These are phyloP conservation scores for Cryptoprocta ferox DNA, from an alignment of 2,797 vertebrate species.

Conservation along the genomic window DNA sequence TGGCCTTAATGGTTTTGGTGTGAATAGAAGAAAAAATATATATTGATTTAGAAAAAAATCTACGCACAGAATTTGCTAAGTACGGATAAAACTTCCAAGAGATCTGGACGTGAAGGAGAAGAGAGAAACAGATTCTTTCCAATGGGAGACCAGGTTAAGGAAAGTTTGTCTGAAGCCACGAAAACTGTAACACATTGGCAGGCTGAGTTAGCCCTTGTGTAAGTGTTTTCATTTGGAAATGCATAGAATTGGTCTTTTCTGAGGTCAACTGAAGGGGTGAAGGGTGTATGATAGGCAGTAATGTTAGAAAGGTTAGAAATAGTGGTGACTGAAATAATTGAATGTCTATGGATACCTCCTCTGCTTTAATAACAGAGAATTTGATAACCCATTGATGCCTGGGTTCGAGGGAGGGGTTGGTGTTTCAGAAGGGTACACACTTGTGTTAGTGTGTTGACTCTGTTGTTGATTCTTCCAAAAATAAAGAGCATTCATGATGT, in stretches of 20 bases:
- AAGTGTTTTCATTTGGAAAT: background rate
- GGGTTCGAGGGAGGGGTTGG: rapidly evolving
- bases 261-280: background rate
- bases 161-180: background rate
- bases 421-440: background rate
- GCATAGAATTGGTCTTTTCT: background rate
- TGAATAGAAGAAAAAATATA: background rate
- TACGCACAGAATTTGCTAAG: background rate
- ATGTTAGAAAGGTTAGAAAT: background rate
- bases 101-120: background rate
- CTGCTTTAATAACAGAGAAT: background rate
- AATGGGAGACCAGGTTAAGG: rapidly evolving
- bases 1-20: background rate
- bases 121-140: background rate
- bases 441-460: background rate
- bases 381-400: background rate
- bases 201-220: background rate
- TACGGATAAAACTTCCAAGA: background rate
- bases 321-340: background rate
- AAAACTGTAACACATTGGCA: background rate
- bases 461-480: no score
- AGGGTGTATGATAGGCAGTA: background rate
- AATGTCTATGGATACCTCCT: background rate
- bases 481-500: background rate
- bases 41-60: background rate